Evolutionary conservation across 2,888 invertebrate genomes (phyloP), one percentile per base, ranked within the genome.

Genomic region (Spilosoma lubricipeda): DNA sequence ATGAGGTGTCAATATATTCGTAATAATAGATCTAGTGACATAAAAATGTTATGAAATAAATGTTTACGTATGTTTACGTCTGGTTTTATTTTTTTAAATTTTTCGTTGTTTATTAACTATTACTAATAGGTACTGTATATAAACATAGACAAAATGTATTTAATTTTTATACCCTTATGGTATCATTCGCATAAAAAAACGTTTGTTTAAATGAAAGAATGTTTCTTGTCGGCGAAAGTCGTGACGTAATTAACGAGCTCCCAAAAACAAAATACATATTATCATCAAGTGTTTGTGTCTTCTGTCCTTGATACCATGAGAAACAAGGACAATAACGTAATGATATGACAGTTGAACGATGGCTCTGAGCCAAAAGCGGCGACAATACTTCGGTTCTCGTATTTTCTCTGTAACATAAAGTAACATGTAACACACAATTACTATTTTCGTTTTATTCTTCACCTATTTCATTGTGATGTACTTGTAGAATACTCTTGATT

Each of bases 351-450:
- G 86, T 85, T 84, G 86, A 85, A 80, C 75, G 78, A 85, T 93
- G 93, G 93, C 92, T 86, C 67, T 23, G 73, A 80, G 93, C 93
- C 93, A 93, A 88, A 70, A 77, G 63, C 77, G 80, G 89, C 85
- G 90, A 91, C 90, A 90, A 91, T 89, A 87, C 85, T 84, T 84
- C 85, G 88, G 87, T 89, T 36, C 48, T 72, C 27, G 36, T 70
- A 85, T 90, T 90, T 90, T 86, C 83, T 84, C 86, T 84, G 88
- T 90, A 87, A 90, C 30, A 30, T 92, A 87, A 87, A 90, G 88
- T 91, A 90, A 87, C 76, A 85, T 75, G 71, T 73, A 67, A 59
- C 63, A 73, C 74, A 83, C 80, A 82, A 78, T 81, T 59, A 56
- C 74, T 78, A 74, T 79, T 77, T 27, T 70, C 64, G 63, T 69